phyloP scores from a whole-genome alignment of 2,888 invertebrate genomes.

The Trichopria drosophilae region DNA sequence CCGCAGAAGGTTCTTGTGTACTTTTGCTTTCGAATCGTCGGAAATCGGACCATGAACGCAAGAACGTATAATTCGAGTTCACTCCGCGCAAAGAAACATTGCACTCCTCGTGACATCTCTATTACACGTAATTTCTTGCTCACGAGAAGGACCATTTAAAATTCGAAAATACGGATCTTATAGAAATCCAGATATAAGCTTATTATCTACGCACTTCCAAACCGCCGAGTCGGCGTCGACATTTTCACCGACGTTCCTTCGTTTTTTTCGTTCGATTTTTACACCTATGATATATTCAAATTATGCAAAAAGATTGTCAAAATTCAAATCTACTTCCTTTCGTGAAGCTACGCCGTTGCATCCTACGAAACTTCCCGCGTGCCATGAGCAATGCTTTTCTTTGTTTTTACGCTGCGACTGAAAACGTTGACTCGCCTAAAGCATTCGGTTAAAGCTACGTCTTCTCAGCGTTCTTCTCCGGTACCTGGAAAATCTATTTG shows the following conservation, averaged over 20 bases:
- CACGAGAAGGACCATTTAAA: not conserved
- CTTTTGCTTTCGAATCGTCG: too few species aligned
- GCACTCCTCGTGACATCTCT: too few species aligned
- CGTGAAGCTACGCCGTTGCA: too few species aligned
- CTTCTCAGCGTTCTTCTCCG: conserved; percentile 1
- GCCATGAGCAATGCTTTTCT: conserved; percentile 2
- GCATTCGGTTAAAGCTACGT: conserved; percentile 3
- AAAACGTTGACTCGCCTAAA: too few species aligned
- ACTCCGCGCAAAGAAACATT: too few species aligned
- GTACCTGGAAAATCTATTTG: conserved; percentile 11
- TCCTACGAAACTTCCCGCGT: too few species aligned
- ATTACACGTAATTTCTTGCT: not conserved
- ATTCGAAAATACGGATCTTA: too few species aligned
- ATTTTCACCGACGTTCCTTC: not conserved
- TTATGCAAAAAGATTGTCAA: conserved; percentile 54
- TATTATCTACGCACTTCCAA: conserved; percentile 9
- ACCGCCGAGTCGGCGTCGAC: conserved; percentile 3
- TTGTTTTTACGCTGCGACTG: conserved; percentile 1
- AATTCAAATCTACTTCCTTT: conserved; percentile 37
- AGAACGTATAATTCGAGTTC: too few species aligned
- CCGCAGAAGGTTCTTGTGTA: too few species aligned
- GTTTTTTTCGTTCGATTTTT: not conserved
- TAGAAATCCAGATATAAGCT: too few species aligned
- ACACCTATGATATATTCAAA: conserved; percentile 39
- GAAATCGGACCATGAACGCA: too few species aligned